Base-by-base conservation (phyloP, 2,113 vertebrate genomes). In the Amblyopsis rosae region DNA sequence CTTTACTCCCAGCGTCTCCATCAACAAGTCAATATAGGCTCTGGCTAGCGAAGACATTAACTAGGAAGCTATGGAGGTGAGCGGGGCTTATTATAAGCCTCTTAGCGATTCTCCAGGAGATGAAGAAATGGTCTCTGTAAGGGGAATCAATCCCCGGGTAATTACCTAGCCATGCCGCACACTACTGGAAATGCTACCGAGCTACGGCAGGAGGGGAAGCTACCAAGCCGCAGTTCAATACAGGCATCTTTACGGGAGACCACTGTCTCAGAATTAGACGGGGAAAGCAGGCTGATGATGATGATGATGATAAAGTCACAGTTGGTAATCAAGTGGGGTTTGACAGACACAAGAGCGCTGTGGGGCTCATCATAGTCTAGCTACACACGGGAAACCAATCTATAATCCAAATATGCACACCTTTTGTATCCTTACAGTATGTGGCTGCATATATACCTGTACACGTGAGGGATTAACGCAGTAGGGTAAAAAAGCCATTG, bases 21-120 rank as follows among this genome's bases (percentile, higher is more conserved):
- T 89, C 90, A 91, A 91, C 91, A 92, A 92, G 90, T 91, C 85
- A 91, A 88, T 84, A 87, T 80, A 82, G 71, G 67, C 85, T 82
- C 61, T 66, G 58, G 76, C 69, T 81, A 58, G 69, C 76, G 32
- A 17, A 84, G 81, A 89, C 86, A 83, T 82, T 77, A 85, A 82
- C 87, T 75, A 70, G 79, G 79, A 85, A 87, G 84, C 85, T 76
- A 81, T 77, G 76, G 77, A 88, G 88, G 89, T 88, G 89, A 86
- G 89, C 82, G 63, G 81, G 85, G 85, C 89, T 91, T 90, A 90
- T 84, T 84, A 86, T 90, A 90, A 91, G 86, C 88, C 85, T 89
- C 90, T 91, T 91, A 91, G 83, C 77, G 78, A 80, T 88, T 86
- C 86, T 84, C 81, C 80, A 51, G 86, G 83, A 90, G 86, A 88